Base-by-base conservation (phyloP, 1,140 invertebrate species). In the Hypothenemus hampei region DNA sequence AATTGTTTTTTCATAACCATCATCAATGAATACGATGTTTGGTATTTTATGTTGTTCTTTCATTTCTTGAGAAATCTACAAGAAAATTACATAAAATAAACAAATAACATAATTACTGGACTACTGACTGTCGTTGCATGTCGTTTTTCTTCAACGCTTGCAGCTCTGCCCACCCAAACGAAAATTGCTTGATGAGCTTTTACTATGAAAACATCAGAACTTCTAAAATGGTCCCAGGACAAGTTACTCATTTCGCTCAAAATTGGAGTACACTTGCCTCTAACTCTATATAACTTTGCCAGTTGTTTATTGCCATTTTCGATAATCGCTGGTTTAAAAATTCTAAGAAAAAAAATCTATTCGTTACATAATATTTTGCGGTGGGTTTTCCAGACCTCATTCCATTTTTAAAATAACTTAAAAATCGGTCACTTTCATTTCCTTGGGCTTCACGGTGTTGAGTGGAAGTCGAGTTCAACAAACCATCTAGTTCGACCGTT, bases 141-240 rank as follows among this genome's bases (percentile, higher is more conserved):
- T 21, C 86, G 72, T 70, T 84, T 86, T 65, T 87, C 84, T 33
- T 80, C 76, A 11, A 77, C 71, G 63, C 86, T 85, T 8, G 87
- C 79, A n/a, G 76, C 73, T 29, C 79, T 74, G n/a, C 91, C 91
- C 33, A 89, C 80, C 90, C 90, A 93, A 8, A 93, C 77, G 63
- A 89, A 90, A 37, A 89, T 76, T 10, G 79, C 72, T 13, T 77
- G 69, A 4, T 80, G 75, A 1, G 85, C 81, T 63, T 92, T 83
- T 13, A 96, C 69, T 19, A 97, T 75, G 71, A 93, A 95, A 2
- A 91, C 86, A 62, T 94, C 92, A 4, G 87, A 85, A 53, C 88
- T 85, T 47, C 89, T 89, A 66, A 97, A 89, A 56, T 85, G 78
- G 8, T 80, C 72, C 92, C 93, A 96, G 10, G 75, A 74, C 3